These are phyloP conservation scores for Plectrocnemia conspersa DNA, from an alignment of 1,140 invertebrate species.

Conservation along the genomic window DNA sequence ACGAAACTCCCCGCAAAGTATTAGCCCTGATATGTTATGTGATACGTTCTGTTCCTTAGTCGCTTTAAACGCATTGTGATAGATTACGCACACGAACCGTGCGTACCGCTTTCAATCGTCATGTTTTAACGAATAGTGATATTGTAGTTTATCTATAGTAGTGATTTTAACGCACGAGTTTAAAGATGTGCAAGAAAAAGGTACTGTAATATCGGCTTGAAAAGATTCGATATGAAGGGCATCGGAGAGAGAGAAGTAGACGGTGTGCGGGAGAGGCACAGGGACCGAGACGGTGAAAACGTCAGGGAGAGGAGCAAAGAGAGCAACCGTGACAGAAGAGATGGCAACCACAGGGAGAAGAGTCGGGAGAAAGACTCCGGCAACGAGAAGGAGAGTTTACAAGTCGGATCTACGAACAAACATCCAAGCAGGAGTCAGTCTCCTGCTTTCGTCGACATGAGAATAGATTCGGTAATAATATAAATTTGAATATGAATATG, in stretches of 20 bases:
- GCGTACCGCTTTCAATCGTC: no score
- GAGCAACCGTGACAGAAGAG: conserved; percentile 4
- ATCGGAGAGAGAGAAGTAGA: conserved; percentile 21
- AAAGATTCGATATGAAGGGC: conserved; percentile 29
- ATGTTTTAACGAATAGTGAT: no score
- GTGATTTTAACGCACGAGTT: no score
- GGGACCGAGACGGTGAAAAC: conserved; percentile 12
- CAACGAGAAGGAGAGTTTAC: conserved; percentile 17
- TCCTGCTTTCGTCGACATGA: conserved; percentile 43
- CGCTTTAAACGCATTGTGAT: no score
- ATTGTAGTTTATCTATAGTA: no score
- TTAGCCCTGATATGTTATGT: no score
- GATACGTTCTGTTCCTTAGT: no score
- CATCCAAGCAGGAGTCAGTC: conserved; percentile 49
- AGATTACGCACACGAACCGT: no score
- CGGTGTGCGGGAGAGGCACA: conserved; percentile 8
- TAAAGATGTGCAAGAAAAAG: no score
- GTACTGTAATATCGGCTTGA: no score
- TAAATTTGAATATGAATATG: neutral
- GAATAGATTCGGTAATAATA: conserved; percentile 31
- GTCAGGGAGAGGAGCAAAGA: conserved; percentile 21
- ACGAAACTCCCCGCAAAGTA: no score
- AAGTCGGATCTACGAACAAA: conserved; percentile 40
- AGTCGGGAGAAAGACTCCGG: conserved; percentile 20
- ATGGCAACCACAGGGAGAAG: neutral